Base-by-base conservation (phyloP, 2,888 invertebrate genomes). In the Pristionchus arcanus region DNA sequence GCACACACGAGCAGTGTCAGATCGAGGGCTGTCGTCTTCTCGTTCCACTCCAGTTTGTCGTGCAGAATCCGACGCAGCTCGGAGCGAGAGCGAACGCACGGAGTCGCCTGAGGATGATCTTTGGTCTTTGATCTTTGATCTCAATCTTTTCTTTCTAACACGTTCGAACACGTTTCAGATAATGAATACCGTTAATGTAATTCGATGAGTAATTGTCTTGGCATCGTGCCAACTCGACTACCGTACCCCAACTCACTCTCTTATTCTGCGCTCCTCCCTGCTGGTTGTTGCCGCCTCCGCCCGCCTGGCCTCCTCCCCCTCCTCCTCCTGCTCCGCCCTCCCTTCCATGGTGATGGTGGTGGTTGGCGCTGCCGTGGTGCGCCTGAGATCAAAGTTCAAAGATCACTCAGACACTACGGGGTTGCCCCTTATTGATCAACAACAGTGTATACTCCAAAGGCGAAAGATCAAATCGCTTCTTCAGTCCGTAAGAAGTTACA, bases 21-120 rank as follows among this genome's bases (percentile, higher is more conserved):
- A 55, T 88, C 55, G 74, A 88, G 87, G 2, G 71, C 53, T 0
- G 87, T n/a, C n/a, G 71, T 88, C 49, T 88, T 74, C 74, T 88
- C 87, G 25, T 88, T 71, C 87, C 87, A 88, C 34, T 88, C 87
- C 74, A 88, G 34, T 74, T 88, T 88, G 42, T 88, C 87, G 55
- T 88, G 87, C 31, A 88, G 87, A 31, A 88, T 53, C 1, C 87
- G 53, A 13, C 87, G 71, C 15, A 88, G 87, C 4, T 88, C 87
- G 4, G 87, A 88, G 9, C 87, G 87, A 53, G 81, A 81, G 7
- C 81, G 81, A 1, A 81, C 81, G 49, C 81, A 81, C 7, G 81
- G 49, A 15, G 49, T 81, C 15, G 81, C 49, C 81, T 81, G 81
- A 37, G 2, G 19, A 63, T n/a, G 66, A 66, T 66, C 66, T 66